Evolutionary conservation across 35 echinoderm and acorn worm species (phyloP).

Genomic region (Strongylocentrotus purpuratus): DNA sequence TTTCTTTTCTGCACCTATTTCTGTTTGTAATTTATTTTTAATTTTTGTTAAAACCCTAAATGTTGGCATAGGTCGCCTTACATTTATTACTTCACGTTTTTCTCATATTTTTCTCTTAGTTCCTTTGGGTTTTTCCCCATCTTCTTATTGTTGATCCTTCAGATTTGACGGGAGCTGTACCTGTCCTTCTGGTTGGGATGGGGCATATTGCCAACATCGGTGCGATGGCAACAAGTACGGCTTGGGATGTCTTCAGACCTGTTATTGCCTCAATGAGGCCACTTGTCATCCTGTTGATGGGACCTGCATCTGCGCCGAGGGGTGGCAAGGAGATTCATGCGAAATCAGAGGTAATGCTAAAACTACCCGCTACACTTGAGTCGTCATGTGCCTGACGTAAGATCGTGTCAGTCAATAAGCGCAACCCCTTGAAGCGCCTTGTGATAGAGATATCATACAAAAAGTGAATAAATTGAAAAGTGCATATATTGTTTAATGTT

Average conservation of each 20-base stretch:
- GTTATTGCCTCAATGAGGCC: constrained; percentile 65
- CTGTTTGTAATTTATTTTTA: no score
- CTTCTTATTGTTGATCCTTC: neutral
- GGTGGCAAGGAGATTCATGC: constrained; percentile 64
- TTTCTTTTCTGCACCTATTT: no score
- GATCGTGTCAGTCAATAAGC: no score
- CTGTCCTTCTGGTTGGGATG: constrained; percentile 66
- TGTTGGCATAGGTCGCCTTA: neutral
- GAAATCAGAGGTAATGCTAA: neutral
- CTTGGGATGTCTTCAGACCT: constrained; percentile 44
- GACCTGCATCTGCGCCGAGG: constrained; percentile 60
- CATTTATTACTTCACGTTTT: neutral
- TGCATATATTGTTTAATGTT: no score
- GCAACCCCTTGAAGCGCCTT: no score
- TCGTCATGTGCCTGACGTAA: no score
- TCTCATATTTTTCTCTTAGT: no score
- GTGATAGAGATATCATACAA: no score
- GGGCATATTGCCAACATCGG: constrained; percentile 47
- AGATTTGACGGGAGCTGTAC: constrained; percentile 59
- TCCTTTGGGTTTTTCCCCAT: neutral
- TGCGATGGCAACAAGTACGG: constrained; percentile 63
- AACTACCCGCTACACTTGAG: no score
- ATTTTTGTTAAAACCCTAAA: no score
- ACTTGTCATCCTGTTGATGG: constrained; percentile 68
- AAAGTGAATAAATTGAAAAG: no score